Evolutionary conservation across 2,888 invertebrate species (phyloP).

Genomic region (Electrophaes corylata): DNA sequence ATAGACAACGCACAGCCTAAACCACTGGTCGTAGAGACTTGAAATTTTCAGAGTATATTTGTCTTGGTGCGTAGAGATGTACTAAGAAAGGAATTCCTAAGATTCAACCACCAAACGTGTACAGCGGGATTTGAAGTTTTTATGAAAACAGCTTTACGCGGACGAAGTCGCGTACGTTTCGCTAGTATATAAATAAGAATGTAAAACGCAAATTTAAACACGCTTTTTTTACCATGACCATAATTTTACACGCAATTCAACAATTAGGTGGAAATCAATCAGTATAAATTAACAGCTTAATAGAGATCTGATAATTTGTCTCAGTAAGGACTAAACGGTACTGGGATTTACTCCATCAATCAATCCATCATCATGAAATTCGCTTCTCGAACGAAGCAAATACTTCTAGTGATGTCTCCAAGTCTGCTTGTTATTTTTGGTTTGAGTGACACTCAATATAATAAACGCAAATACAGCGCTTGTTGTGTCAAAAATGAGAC

Average conservation of each 20-base stretch:
- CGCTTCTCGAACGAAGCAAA: neutral
- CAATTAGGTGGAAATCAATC: conserved; percentile 10
- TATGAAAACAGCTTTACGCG: no score
- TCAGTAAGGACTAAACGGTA: neutral
- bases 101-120: no score
- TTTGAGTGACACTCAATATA: conserved; percentile 52
- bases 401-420: neutral
- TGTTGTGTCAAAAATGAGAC: conserved; percentile 6
- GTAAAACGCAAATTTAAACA: neutral
- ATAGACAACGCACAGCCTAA: no score
- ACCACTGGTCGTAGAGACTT: no score
- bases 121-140: no score
- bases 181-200: neutral
- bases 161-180: no score
- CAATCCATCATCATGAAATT: no score
- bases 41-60: no score
- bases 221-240: conserved; percentile 3
- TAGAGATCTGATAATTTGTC: neutral
- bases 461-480: conserved; percentile 12
- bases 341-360: neutral
- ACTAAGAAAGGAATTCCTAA: no score
- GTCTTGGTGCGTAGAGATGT: no score
- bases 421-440: conserved; percentile 13
- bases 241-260: conserved; percentile 15
- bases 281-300: conserved; percentile 5